A percentile compares a stretch with the other conserved stretches of the same genome.
Conservation (phyloP, 2,888 invertebrate genomes). For the Asteroscopus sphinx region DNA sequence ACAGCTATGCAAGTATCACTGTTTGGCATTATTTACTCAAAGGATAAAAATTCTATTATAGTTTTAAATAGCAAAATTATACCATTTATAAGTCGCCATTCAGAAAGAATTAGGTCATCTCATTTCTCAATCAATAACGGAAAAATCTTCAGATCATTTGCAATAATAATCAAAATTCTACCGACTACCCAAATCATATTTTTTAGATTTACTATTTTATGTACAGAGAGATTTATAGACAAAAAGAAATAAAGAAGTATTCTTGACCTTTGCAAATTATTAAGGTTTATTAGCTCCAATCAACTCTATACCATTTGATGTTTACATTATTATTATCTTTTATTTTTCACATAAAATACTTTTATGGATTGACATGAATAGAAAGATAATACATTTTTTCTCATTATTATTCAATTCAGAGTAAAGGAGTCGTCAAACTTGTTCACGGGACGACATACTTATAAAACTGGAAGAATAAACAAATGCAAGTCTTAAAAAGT, state of each 20-base stretch:
- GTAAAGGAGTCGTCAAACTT: conserved; percentile 20
- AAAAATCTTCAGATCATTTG: too few species aligned
- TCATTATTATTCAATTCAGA: conserved; percentile 37
- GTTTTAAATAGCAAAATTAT: too few species aligned
- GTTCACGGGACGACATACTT: neutral
- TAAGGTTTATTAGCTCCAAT: conserved; percentile 16
- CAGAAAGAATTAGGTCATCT: too few species aligned
- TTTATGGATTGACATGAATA: conserved; percentile 39
- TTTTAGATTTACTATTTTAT: neutral
- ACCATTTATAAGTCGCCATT: too few species aligned
- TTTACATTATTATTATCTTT: conserved; percentile 15
- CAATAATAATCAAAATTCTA: too few species aligned
- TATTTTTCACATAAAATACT: conserved; percentile 45
- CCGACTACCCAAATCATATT: neutral
- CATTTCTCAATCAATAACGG: too few species aligned
- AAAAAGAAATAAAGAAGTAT: conserved; percentile 13
- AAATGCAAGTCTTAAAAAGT: too few species aligned
- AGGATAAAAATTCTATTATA: too few species aligned
- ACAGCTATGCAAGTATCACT: too few species aligned
- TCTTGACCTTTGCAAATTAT: conserved; percentile 20
- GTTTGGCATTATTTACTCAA: too few species aligned
- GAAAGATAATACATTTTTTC: conserved; percentile 33
- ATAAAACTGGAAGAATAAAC: neutral
- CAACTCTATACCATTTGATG: conserved; percentile 42
- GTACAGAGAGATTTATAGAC: conserved; percentile 5